Base-by-base conservation (phyloP, 1,140 invertebrate species). In the Drosophila setifemur region DNA sequence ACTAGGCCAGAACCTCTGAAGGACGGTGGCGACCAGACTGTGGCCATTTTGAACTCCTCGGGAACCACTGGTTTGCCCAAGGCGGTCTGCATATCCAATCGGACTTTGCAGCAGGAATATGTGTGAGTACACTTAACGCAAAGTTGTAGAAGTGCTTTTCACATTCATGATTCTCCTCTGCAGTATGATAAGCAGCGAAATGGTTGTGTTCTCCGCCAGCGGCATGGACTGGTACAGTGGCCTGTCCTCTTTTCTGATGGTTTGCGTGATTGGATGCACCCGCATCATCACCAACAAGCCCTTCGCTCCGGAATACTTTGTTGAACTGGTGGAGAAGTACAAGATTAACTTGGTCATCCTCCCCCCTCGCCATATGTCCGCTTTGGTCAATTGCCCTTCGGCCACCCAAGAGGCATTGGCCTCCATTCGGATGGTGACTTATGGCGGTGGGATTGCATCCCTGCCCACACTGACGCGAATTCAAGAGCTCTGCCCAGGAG, bases 11-110 rank as follows among this genome's bases (percentile, higher is more conserved):
- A 82, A 16, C 19, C 43, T 0, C 26, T 89, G 2, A 72, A 54
- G 23, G 43, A 33, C 2, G 88, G 85, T 0, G 71, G 70, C 0
- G 79, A 88, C 11, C 79, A 89, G 55, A 88, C 83, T 3, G 72
- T 86, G 12, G 70, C 87, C 2, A 90, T 93, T 31, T 52, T 92
- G 0, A 91, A 81, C 42, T 93, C 95, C 0, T 95, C 94, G 52
- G 95, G 95, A 8, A 96, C 95, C 2, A 96, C 95, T 33, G 95
- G 96, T 44, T 78, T 94, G 23, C 95, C 96, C 1, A 96, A 96
- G 91, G 95, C 95, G 11, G 96, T 96, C 0, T 93, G 93, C 89
- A 89, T 96, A 3, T 94, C 95, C 1, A 95, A 96, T 29, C 69
- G 58, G 23, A 81, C 58, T 5, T 44, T 86, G 4, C 61, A 87